Conservation (phyloP, 2,113 vertebrate species). For the Macroglossus sobrinus region DNA sequence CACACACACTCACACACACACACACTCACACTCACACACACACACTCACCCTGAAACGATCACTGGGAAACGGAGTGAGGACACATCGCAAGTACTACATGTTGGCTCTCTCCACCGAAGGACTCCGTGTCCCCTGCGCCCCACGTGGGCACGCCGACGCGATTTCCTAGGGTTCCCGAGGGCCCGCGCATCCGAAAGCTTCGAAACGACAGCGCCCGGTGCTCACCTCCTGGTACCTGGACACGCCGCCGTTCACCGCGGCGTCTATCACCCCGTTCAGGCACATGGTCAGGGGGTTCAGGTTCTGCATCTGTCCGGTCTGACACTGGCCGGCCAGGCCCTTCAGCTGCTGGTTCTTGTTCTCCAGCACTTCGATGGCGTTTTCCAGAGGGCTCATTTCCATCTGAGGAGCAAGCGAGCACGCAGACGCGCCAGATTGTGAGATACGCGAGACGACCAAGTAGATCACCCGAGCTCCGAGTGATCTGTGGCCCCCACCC, state of each 20-base stretch:
- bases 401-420: conserved; percentile 83
- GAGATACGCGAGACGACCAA: not conserved
- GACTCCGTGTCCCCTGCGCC: not conserved
- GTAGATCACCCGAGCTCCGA: not conserved
- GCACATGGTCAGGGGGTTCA: conserved; percentile 99
- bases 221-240: conserved; percentile 96
- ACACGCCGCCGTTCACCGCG: conserved; percentile 97
- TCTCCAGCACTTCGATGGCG: conserved; percentile 97
- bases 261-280: conserved; percentile 98
- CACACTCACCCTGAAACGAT: not conserved
- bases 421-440: not conserved
- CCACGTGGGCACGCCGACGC: not conserved
- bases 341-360: conserved; percentile 96
- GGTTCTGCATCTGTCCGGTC: conserved; percentile 96
- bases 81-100: not conserved
- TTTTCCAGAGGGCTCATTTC: conserved; percentile 99
- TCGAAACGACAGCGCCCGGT: not conserved
- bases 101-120: not conserved
- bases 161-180: too few relatives aligned
- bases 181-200: not conserved
- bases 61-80: not conserved
- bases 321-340: conserved; percentile 96
- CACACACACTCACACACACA: rapidly evolving
- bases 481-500: not conserved
- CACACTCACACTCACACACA: not conserved